Evolutionary conservation across 2,797 vertebrate genomes (phyloP).

Genomic region (Yasuhikotakia modesta): DNA sequence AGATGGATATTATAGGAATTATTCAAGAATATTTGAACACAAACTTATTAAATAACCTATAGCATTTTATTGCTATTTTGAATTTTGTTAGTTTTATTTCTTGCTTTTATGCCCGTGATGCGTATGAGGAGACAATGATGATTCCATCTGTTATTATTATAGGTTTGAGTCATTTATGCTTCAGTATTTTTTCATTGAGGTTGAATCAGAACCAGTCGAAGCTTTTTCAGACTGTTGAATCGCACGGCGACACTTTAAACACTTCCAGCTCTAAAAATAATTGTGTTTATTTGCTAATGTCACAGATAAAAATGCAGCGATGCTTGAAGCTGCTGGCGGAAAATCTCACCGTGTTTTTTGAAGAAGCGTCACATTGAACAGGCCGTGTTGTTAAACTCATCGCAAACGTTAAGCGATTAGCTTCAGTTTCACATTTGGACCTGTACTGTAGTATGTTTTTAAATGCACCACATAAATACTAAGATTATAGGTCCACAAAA

Average conservation of each 20-base stretch:
- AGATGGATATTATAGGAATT: neutral
- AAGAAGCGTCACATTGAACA: neutral
- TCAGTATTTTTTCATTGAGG: conserved; percentile 53
- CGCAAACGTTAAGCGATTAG: too few species aligned
- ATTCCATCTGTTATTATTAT: conserved; percentile 1
- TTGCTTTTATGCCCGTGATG: too few species aligned
- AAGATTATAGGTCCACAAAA: too few species aligned
- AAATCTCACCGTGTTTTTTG: neutral
- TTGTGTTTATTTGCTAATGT: neutral
- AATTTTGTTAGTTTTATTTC: too few species aligned
- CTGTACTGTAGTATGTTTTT: too few species aligned
- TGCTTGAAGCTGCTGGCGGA: neutral
- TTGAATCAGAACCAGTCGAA: conserved; percentile 53
- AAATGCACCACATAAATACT: too few species aligned
- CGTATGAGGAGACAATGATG: neutral
- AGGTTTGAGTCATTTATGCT: conserved; percentile 34
- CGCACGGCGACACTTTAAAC: conserved; percentile 30
- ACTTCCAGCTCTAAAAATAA: conserved; percentile 38
- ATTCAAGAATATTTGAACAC: neutral
- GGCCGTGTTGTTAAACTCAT: neutral
- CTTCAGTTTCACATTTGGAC: too few species aligned
- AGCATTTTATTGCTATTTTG: neutral
- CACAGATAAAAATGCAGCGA: neutral
- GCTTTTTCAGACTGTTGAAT: conserved; percentile 52
- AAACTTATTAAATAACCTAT: conserved; percentile 3